These are phyloP conservation scores for Eciton burchellii DNA, from an alignment of 1,140 invertebrate species.

Conservation along the genomic window DNA sequence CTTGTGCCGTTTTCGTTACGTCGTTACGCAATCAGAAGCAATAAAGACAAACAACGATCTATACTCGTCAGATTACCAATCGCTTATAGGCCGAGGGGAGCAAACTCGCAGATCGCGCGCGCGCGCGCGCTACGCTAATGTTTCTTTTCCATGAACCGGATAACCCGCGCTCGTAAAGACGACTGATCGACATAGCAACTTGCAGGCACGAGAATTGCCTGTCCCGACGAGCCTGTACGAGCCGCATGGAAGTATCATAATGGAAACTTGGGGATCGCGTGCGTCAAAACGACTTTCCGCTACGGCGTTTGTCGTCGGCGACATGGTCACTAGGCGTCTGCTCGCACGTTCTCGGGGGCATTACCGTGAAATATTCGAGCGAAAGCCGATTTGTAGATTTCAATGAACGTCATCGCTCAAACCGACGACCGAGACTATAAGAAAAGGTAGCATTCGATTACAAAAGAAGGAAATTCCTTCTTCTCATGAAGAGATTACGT, in stretches of 20 bases:
- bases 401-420: constrained; percentile 16
- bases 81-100: constrained; percentile 10
- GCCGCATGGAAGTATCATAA: constrained; percentile 46
- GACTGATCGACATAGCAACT: constrained; percentile 65
- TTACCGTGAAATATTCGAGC: constrained; percentile 49
- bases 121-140: constrained; percentile 61
- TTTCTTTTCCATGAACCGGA: constrained; percentile 72
- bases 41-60: constrained; percentile 66
- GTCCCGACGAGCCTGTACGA: constrained; percentile 39
- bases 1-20: constrained; percentile 18
- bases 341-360: constrained; percentile 43
- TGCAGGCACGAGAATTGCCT: constrained; percentile 61
- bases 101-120: constrained; percentile 14
- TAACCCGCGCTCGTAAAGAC: constrained; percentile 58
- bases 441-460: neutral
- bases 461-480: too few relatives aligned
- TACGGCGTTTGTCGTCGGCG: constrained; percentile 38
- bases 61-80: constrained; percentile 66
- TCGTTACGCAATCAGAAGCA: constrained; percentile 65
- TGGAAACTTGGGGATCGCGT: constrained; percentile 58
- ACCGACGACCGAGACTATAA: neutral
- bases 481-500: too few relatives aligned
- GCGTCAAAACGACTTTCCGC: constrained; percentile 47
- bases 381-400: constrained; percentile 38
- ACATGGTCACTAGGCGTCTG: constrained; percentile 40